Evolutionary conservation across 2,888 invertebrate species (phyloP), one percentile per base, ranked within the genome.

Genomic region (Artemia sp.): DNA sequence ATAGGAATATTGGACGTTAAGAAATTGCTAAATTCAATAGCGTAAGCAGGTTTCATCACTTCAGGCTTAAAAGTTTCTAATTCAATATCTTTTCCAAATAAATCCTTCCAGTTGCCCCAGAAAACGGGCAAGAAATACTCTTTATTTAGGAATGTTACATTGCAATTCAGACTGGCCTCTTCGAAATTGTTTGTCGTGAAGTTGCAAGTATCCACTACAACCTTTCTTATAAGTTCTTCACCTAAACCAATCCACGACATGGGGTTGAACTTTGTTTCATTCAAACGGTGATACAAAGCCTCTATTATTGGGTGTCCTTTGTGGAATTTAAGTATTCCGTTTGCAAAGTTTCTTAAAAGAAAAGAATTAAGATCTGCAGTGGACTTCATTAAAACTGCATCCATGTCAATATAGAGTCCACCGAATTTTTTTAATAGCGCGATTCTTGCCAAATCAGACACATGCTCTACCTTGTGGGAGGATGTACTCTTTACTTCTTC

Each of bases 241-340:
- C 58, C 58, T 10, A 19, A n/a, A n/a, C 58, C 58, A n/a, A 10
- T 58, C 58, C 58, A 58, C 8, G 58, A 58, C n/a, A 14, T 14
- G 19, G n/a, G 8, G 19, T 58, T 58, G 2, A 14, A 58, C 58
- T 58, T 58, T 8, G n/a, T 58, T 19, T 19, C 19, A 19, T n/a
- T 14, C 58, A 58, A 19, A 19, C 58, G n/a, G n/a, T 58, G n/a
- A 58, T 58, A 58, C 58, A 58, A 14, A 8, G n/a, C n/a, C 8
- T 58, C 19, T 8, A 58, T 10, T 19, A 58, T 8, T 58, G 19
- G n/a, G 19, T 9, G n/a, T 14, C 19, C 58, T 19, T 58, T 58
- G 8, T 58, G n/a, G n/a, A 58, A 58, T 58, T 19, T n/a, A 58
- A 58, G n/a, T n/a, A 58, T 58, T 58, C 58, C 58, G 58, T 58